A percentile compares a stretch with the other conserved stretches of the same genome.
Evolutionary conservation across 2,113 vertebrate genomes (phyloP).

Genomic region (Atrichornis clamosus): DNA sequence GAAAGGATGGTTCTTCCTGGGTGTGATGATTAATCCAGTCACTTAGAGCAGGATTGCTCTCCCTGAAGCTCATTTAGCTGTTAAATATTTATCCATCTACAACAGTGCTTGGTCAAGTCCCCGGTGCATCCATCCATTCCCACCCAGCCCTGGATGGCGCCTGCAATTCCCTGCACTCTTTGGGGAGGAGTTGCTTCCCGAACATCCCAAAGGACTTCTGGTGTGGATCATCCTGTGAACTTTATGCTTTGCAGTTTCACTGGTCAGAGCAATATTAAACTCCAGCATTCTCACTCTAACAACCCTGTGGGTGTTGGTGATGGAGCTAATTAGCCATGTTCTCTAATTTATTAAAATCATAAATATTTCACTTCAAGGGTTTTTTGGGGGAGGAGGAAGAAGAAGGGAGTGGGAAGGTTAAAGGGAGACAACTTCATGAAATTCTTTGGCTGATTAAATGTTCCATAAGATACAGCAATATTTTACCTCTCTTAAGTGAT

Average conservation of each 20-base stretch:
- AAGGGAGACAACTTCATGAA: conserved; percentile 60
- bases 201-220: accelerated
- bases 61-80: background rate
- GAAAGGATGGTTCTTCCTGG: background rate
- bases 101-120: background rate
- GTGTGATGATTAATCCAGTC: background rate
- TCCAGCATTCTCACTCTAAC: background rate
- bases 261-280: background rate
- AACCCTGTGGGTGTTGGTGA: conserved; percentile 42
- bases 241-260: background rate
- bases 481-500: conserved; percentile 45
- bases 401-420: conserved; percentile 14
- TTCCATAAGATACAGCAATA: conserved; percentile 13
- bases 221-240: background rate
- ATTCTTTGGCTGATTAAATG: conserved; percentile 64
- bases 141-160: background rate
- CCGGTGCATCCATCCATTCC: background rate
- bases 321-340: conserved; percentile 65
- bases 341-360: conserved; percentile 73
- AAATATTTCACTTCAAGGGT: conserved; percentile 66
- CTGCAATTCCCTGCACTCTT: background rate
- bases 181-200: background rate
- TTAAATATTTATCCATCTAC: background rate
- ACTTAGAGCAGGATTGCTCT: background rate
- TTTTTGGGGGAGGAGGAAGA: background rate